Evolutionary conservation across 2,888 invertebrate genomes (phyloP).

Genomic region (Lepeophtheirus nordmannii): DNA sequence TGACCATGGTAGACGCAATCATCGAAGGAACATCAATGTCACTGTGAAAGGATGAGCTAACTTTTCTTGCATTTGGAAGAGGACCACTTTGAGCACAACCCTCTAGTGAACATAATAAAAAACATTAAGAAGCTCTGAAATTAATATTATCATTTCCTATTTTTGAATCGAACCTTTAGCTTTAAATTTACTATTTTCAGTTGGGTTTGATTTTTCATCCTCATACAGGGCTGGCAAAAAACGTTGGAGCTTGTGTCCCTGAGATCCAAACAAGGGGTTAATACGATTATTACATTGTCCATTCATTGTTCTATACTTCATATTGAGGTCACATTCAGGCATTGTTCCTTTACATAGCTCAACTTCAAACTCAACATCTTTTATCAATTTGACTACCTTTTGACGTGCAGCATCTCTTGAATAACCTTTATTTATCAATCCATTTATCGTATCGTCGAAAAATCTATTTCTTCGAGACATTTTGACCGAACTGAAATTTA

Average conservation of each 20-base stretch:
- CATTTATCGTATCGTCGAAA: not conserved
- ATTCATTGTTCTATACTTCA: slow-evolving; percentile 1
- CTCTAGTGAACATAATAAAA: not conserved
- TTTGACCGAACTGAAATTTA: too few relatives aligned
- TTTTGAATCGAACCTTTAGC: not conserved
- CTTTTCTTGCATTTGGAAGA: slow-evolving; percentile 10
- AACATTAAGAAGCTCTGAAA: too few relatives aligned
- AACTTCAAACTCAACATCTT: not conserved
- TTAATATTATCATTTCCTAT: not conserved
- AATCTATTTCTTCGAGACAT: not conserved
- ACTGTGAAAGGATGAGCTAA: not conserved
- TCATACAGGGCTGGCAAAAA: not conserved
- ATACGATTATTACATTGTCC: slow-evolving; percentile 17
- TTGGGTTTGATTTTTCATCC: not conserved
- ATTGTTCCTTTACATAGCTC: not conserved
- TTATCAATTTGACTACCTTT: not conserved
- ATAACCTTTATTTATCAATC: not conserved
- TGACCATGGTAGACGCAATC: slow-evolving; percentile 3
- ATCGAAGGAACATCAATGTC: not conserved
- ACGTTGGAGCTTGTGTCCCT: not conserved
- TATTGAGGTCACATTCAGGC: not conserved
- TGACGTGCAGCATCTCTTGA: not conserved
- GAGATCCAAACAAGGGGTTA: slow-evolving; percentile 12
- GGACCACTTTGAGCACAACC: not conserved
- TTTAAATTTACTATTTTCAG: not conserved